A percentile compares a stretch with the other conserved stretches of the same genome.
phyloP scores from a whole-genome alignment of 2,888 invertebrate genomes.

The Coremacera marginata region DNA sequence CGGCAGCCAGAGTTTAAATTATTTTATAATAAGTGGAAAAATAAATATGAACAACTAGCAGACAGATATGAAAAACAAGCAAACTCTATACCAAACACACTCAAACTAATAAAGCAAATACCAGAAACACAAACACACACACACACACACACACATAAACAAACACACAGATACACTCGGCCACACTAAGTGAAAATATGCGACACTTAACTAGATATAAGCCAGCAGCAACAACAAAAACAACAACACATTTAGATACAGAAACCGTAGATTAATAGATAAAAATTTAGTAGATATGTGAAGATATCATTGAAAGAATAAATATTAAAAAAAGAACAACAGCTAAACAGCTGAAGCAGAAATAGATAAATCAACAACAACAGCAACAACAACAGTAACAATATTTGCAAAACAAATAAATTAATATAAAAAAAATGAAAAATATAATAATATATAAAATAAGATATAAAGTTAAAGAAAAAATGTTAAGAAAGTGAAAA shows the following conservation, averaged over 20 bases:
- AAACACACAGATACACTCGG: background rate
- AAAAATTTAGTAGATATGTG: constrained; percentile 16
- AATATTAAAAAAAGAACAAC: background rate
- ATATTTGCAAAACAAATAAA: background rate
- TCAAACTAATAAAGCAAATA: constrained; percentile 4
- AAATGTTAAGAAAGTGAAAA: background rate
- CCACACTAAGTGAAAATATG: background rate
- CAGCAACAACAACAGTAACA: constrained; percentile 3
- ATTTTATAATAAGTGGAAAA: background rate
- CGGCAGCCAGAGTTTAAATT: constrained; percentile 13
- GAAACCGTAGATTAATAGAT: background rate
- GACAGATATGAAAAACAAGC: too few species aligned
- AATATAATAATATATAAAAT: background rate
- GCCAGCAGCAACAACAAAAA: background rate
- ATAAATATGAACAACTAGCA: too few species aligned
- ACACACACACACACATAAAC: background rate
- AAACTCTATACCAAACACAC: too few species aligned
- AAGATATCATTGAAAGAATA: background rate
- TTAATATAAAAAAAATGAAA: background rate
- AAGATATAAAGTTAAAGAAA: background rate
- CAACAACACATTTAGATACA: constrained; percentile 2
- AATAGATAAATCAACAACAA: background rate
- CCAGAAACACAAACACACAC: background rate
- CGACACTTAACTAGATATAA: constrained; percentile 7
- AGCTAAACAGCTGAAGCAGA: background rate